Evolutionary conservation across 2,888 invertebrate genomes (phyloP).

Genomic region (Aricia artaxerxes): DNA sequence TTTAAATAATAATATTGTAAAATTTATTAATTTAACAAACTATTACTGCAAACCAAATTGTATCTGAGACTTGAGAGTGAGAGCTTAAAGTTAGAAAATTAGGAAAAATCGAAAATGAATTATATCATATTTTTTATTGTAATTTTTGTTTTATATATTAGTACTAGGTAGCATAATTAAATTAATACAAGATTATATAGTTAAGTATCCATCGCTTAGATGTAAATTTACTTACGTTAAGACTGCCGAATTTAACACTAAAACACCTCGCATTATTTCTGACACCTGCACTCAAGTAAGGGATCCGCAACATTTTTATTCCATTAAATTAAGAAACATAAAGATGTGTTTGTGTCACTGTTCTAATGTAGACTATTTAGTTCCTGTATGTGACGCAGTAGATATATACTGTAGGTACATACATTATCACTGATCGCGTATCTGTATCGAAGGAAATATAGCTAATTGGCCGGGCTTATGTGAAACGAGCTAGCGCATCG

Average conservation of each 20-base stretch:
- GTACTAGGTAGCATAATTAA: too few relatives aligned
- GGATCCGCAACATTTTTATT: slow-evolving; percentile 14
- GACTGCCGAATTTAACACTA: slow-evolving; percentile 19
- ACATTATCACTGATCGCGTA: slow-evolving; percentile 5
- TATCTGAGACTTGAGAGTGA: too few relatives aligned
- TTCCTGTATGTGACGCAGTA: slow-evolving; percentile 29
- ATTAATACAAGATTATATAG: too few relatives aligned
- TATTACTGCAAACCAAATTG: too few relatives aligned
- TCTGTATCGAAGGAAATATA: slow-evolving; percentile 5
- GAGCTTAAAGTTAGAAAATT: too few relatives aligned
- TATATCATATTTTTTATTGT: too few relatives aligned
- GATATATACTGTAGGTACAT: slow-evolving; percentile 10
- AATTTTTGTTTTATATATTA: too few relatives aligned
- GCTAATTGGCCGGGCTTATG: not conserved
- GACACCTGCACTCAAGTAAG: not conserved
- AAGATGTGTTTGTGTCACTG: not conserved
- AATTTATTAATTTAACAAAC: too few relatives aligned
- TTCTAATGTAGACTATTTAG: slow-evolving; percentile 15
- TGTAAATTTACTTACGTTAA: not conserved
- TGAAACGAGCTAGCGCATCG: not conserved
- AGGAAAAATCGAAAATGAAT: too few relatives aligned
- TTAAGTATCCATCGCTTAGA: too few relatives aligned
- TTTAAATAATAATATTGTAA: too few relatives aligned
- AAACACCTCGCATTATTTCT: slow-evolving; percentile 10
- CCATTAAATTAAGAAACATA: not conserved